These are phyloP conservation scores for Taenioides sp. DNA, from an alignment of 2,797 vertebrate species.

Conservation along the genomic window DNA sequence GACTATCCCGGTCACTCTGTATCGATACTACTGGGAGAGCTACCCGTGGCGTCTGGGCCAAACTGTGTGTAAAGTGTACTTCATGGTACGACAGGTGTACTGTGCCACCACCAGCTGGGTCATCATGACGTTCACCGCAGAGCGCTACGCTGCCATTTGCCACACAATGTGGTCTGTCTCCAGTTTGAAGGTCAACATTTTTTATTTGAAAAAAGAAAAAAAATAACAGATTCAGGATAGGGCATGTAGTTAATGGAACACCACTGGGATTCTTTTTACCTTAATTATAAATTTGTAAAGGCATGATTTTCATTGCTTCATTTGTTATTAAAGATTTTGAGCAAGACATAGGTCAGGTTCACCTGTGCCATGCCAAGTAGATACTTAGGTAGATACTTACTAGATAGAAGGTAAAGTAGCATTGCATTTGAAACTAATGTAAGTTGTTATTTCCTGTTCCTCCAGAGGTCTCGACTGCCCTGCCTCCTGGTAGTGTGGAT, in stretches of 20 bases:
- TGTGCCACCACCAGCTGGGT: conserved; percentile 83
- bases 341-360: neutral
- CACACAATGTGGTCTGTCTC: conserved; percentile 82
- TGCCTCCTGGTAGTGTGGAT: conserved; percentile 77
- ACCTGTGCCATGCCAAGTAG: neutral
- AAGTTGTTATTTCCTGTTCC: conserved; percentile 13
- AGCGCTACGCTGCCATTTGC: conserved; percentile 80
- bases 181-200: conserved; percentile 62
- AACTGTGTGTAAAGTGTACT: conserved; percentile 76
- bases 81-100: conserved; percentile 80
- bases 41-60: conserved; percentile 80
- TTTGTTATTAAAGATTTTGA: neutral
- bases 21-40: conserved; percentile 83
- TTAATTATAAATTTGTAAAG: neutral
- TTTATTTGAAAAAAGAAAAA: neutral
- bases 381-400: neutral
- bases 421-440: neutral
- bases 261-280: neutral
- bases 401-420: neutral
- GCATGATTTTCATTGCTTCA: neutral
- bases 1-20: conserved; percentile 79
- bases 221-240: neutral
- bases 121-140: conserved; percentile 77
- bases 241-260: neutral
- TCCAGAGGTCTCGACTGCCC: conserved; percentile 67